These are phyloP conservation scores for Haliclystus octoradiatus DNA, from an alignment of 30 jellyfish, hydroid and myxozoan species.

Conservation along the genomic window DNA sequence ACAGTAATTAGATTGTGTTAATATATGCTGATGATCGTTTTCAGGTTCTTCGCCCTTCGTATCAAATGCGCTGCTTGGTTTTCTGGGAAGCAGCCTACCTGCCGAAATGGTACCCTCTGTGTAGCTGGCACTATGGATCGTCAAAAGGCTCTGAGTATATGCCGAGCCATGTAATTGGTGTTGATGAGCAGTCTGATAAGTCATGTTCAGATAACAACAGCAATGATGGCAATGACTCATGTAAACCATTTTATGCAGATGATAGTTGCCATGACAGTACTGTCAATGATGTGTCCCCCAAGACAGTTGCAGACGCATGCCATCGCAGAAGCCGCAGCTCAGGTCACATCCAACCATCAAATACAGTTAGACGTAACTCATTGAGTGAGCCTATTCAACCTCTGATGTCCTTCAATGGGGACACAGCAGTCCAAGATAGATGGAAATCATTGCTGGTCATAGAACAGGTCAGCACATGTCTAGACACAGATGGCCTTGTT, in stretches of 20 bases:
- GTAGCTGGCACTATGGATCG: no score
- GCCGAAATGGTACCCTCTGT: conserved; percentile 18
- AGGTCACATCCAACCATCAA: conserved; percentile 28
- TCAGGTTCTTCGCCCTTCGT: conserved; percentile 66
- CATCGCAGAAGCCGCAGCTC: conserved; percentile 55
- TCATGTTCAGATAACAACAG: no score
- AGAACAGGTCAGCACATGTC: conserved; percentile 13
- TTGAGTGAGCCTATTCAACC: no score
- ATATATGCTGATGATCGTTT: background rate
- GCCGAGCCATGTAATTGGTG: no score
- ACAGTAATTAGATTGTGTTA: background rate
- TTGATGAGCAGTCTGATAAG: no score
- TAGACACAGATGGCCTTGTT: conserved; percentile 69
- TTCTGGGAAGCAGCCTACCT: conserved; percentile 67
- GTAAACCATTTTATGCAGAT: no score
- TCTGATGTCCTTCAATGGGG: no score
- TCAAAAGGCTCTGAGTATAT: no score
- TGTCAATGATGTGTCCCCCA: no score
- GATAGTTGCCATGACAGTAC: no score
- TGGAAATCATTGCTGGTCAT: conserved; percentile 12
- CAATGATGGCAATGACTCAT: no score
- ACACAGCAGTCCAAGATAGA: background rate
- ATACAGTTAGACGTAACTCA: conserved; percentile 28
- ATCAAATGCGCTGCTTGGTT: conserved; percentile 45
- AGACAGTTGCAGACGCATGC: conserved; percentile 21